phyloP scores from a whole-genome alignment of 1,140 invertebrate species.

The Zaprionus lachaisei region DNA sequence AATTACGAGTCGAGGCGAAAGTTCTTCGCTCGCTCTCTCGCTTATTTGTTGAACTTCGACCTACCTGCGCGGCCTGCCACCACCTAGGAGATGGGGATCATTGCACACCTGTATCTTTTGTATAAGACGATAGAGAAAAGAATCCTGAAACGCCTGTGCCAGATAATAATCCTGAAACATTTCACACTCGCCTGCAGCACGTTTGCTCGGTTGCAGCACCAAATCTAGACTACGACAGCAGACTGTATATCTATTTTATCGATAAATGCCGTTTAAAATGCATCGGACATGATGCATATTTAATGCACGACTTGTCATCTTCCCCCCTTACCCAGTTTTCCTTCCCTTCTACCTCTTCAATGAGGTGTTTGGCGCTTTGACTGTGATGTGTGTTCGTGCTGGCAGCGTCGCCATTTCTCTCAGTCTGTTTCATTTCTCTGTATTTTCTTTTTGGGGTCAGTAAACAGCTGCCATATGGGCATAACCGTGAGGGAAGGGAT shows the following conservation, averaged over 20 bases:
- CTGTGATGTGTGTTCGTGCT: slow-evolving; percentile 72
- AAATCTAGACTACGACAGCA: slow-evolving; percentile 54
- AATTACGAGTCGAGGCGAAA: slow-evolving; percentile 53
- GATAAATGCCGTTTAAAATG: slow-evolving; percentile 69
- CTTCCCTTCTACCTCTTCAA: not conserved
- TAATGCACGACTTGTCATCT: slow-evolving; percentile 64
- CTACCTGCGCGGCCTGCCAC: slow-evolving; percentile 51
- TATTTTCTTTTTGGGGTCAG: slow-evolving; percentile 68
- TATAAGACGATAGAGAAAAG: slow-evolving; percentile 67
- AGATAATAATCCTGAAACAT: slow-evolving; percentile 73
- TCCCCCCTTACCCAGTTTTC: not conserved
- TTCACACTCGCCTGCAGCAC: slow-evolving; percentile 28
- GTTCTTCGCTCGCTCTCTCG: slow-evolving; percentile 15
- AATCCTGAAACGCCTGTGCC: slow-evolving; percentile 63
- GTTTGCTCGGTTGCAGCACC: slow-evolving; percentile 47
- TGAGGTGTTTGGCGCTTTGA: slow-evolving; percentile 34
- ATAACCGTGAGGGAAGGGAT: slow-evolving; percentile 23
- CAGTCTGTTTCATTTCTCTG: slow-evolving; percentile 4
- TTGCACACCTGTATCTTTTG: slow-evolving; percentile 74
- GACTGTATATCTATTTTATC: slow-evolving; percentile 69
- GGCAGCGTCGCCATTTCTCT: slow-evolving; percentile 33
- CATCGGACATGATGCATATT: slow-evolving; percentile 75
- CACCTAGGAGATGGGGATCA: slow-evolving; percentile 51
- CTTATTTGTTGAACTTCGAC: slow-evolving; percentile 25
- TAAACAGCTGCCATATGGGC: slow-evolving; percentile 56